phyloP scores from a whole-genome alignment of 1,140 invertebrate species.

The Drosophila oshimai region DNA sequence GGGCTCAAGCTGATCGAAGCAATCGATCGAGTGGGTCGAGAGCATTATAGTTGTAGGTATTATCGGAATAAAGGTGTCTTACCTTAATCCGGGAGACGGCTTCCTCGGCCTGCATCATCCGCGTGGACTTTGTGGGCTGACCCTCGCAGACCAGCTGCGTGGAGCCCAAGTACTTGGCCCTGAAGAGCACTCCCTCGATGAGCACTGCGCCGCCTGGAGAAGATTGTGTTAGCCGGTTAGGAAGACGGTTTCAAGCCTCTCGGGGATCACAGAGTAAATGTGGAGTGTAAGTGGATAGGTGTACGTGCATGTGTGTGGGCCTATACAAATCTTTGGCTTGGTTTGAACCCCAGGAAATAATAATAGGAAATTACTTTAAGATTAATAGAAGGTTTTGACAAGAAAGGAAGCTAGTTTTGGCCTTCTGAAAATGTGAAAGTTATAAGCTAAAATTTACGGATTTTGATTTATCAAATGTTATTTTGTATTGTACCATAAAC shows the following conservation, averaged over 20 bases:
- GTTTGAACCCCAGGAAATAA: too few species aligned
- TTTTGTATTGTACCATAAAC: too few species aligned
- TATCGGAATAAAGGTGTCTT: conserved; percentile 43
- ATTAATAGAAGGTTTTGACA: not conserved
- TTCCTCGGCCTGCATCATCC: conserved; percentile 99
- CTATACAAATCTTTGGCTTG: not conserved
- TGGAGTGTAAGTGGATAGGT: conserved; percentile 19
- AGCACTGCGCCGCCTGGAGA: conserved; percentile 86
- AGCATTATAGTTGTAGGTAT: not conserved
- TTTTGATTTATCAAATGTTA: too few species aligned
- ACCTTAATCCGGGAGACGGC: conserved; percentile 99
- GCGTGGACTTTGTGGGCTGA: conserved; percentile 98
- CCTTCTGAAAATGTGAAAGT: too few species aligned
- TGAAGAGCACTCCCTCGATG: conserved; percentile 99
- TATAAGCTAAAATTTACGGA: too few species aligned
- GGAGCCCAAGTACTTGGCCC: conserved; percentile 98
- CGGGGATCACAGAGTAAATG: conserved; percentile 22
- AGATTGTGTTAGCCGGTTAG: conserved; percentile 28
- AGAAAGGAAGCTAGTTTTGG: too few species aligned
- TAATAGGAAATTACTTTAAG: too few species aligned
- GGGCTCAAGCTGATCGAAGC: conserved; percentile 25
- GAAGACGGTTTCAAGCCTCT: not conserved
- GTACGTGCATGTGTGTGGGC: conserved; percentile 13
- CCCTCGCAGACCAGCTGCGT: conserved; percentile 99
- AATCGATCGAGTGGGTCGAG: conserved; percentile 19